phyloP scores from a whole-genome alignment of 2,888 invertebrate genomes.

The Cybosia mesomella region DNA sequence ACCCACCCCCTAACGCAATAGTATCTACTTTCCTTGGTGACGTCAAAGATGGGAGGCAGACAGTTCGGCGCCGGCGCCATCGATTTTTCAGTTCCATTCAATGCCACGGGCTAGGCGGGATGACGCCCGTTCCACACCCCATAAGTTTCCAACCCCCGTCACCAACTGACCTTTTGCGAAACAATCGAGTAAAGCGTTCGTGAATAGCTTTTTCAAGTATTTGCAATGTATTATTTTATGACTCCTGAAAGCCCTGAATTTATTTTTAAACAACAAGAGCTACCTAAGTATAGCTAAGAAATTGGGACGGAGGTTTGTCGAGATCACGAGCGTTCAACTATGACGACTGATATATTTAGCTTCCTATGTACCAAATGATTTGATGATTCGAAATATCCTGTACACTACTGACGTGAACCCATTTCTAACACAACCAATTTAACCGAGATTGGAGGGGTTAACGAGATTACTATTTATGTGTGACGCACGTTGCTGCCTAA shows the following conservation, averaged over 20 bases:
- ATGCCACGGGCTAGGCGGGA: conserved; percentile 46
- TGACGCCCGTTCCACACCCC: conserved; percentile 34
- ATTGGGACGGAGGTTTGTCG: neutral
- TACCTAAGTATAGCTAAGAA: neutral
- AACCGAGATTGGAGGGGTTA: neutral
- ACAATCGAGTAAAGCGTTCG: conserved; percentile 7
- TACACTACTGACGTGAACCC: neutral
- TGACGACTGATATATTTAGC: neutral
- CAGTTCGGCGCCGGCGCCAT: conserved; percentile 63
- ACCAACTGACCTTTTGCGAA: conserved; percentile 33
- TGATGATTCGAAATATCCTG: conserved; percentile 9
- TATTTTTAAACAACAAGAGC: neutral
- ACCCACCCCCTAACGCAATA: conserved; percentile 31
- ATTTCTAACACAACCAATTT: neutral
- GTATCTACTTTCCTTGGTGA: conserved; percentile 61
- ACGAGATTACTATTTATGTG: neutral
- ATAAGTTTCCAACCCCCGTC: conserved; percentile 7
- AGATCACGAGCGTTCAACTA: neutral
- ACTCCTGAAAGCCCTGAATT: neutral
- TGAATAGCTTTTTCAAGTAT: conserved; percentile 14
- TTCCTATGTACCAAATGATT: conserved; percentile 10
- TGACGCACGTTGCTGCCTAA: neutral
- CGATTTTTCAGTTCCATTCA: conserved; percentile 62
- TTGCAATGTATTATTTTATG: neutral
- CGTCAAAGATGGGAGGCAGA: conserved; percentile 63